Evolutionary conservation across 2,113 vertebrate species (phyloP).

Genomic region (Cyprinodon tularosa): DNA sequence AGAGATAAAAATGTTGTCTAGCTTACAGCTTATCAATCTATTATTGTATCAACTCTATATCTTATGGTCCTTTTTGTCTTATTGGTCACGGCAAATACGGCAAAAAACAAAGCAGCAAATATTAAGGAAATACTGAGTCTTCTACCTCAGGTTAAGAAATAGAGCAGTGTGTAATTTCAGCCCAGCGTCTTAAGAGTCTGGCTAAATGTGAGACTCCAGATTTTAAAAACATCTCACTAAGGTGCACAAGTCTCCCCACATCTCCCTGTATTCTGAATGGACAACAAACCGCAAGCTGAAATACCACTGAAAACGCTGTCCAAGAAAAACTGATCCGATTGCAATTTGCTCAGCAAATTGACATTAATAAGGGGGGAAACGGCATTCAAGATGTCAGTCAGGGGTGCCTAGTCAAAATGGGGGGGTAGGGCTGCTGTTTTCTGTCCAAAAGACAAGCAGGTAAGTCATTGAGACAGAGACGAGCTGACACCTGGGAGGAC

Average conservation of each 20-base stretch:
- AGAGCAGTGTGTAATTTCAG: constrained; percentile 51
- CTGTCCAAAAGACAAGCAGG: constrained; percentile 77
- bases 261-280: constrained; percentile 70
- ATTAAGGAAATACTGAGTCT: constrained; percentile 40
- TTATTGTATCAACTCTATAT: constrained; percentile 8
- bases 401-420: constrained; percentile 67
- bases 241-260: constrained; percentile 74
- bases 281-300: constrained; percentile 74
- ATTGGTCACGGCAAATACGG: not conserved
- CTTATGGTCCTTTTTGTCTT: constrained; percentile 24
- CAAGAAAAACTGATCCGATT: constrained; percentile 83
- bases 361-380: constrained; percentile 80
- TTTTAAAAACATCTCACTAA: constrained; percentile 72
- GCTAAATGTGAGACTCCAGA: constrained; percentile 59
- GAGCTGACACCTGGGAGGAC: constrained; percentile 78
- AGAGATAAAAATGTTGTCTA: constrained; percentile 20
- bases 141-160: constrained; percentile 57
- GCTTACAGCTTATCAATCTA: not conserved
- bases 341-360: constrained; percentile 82
- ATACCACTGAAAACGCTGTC: constrained; percentile 65
- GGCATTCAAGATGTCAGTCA: constrained; percentile 80
- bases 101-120: constrained; percentile 32
- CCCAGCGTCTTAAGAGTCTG: constrained; percentile 44
- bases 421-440: constrained; percentile 66
- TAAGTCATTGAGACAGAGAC: constrained; percentile 80